Base-by-base conservation (phyloP, 2,888 invertebrate species). In the Tachina lurida region DNA sequence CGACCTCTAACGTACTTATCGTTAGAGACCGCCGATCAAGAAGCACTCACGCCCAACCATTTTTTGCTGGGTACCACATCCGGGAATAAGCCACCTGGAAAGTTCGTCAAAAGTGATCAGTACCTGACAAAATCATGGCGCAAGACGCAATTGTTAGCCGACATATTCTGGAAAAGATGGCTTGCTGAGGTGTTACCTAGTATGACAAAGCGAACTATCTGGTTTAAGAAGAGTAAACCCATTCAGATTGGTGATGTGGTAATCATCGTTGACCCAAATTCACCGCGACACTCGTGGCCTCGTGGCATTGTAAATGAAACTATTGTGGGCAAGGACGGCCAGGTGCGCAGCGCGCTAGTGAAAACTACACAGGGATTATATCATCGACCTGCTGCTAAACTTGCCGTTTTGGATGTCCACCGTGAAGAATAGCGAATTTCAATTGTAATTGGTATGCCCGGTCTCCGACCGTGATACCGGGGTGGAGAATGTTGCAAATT, bases 61-160 rank as follows among this genome's bases (percentile, higher is more conserved):
- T 62, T 43, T n/a, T 10, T 62, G 12, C 17, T 62, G 17, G 62
- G 62, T 31, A 58, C 58, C 22, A 8, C 58, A 22, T 58, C 58
- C 10, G 58, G 58, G 10, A n/a, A 62, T 41, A 62, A 41, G 41
- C 62, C 62, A 62, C 62, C 62, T 62, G 41, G 41, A 41, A 39
- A 13, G n/a, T 62, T 62, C 39, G 41, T 39, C 2, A 41, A 62
- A 3, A 62, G 62, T 15, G 62, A 62, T 62, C 41, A 62, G n/a
- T 43, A 62, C 41, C 13, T 62, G 41, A 62, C 41, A 62, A 62
- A 62, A n/a, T 62, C 41, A 62, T 62, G 62, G 62, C 62, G 62
- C 13, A 41, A 41, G 15, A 62, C 41, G 15, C 62, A 62, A n/a
- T 39, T 62, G 62, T 39, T 62, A 19, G 63, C 63, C 17, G 45